Base-by-base conservation (phyloP, 2,797 vertebrate species). In the Cossypha polioptera region DNA sequence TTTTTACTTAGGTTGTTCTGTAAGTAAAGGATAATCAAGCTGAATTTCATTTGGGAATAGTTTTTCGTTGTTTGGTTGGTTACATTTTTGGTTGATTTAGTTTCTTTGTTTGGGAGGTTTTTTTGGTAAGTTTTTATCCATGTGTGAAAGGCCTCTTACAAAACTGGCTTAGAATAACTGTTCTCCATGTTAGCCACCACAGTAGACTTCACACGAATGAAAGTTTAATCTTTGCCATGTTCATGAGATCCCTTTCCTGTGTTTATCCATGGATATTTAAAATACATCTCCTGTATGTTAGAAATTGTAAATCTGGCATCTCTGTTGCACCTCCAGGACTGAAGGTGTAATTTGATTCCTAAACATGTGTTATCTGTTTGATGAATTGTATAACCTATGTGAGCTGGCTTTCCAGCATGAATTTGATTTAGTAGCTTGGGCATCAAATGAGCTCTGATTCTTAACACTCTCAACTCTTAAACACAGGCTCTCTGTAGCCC, bases 261-360 rank as follows among this genome's bases (percentile, higher is more conserved):
- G 3, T 47, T 62, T 84, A 48, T 2, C 6, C 5, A 40, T 14
- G 17, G 25, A 29, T 67, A 61, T 74, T 74, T 73, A 63, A 87
- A 72, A 67, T 51, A 26, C 6, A 53, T 7, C 38, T 76, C 76
- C 36, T 91, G 5, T 62, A 58, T 69, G 43, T 61, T 59, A 51
- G n/a, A 67, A 85, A 47, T 33, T 77, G n/a, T 45, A 88, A 88
- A 92, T 88, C 66, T 88, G 55, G 31, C 14, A 86, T 51, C 21
- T 81, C 14, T 43, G 19, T 72, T 79, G 38, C 18, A 57, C 21
- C 40, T 87, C 78, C 35, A 79, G 40, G 86, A 61, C 47, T 69
- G 26, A 90, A 94, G 94, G 15, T 26, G 10, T 74, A 85, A 92
- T 90, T 94, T 83, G 62, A 72, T 94, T 96, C 58, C 62, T 89